Evolutionary conservation across 2,888 invertebrate species (phyloP).

Genomic region (Oligia strigilis): DNA sequence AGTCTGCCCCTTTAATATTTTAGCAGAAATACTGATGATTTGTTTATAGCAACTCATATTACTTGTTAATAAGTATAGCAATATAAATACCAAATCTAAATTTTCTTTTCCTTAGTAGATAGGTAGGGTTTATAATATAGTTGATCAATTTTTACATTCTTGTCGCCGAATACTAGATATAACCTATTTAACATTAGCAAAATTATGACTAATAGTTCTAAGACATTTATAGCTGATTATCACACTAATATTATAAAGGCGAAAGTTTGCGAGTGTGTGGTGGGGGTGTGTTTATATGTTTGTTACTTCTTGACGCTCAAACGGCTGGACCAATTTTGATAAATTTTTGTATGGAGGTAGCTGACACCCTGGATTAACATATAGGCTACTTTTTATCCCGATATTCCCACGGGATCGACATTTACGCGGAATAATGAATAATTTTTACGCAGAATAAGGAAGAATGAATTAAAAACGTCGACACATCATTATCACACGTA

Average conservation of each 20-base stretch:
- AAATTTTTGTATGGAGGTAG: no score
- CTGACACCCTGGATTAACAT: no score
- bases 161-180: neutral
- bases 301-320: no score
- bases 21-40: neutral
- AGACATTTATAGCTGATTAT: neutral
- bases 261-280: no score
- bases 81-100: no score
- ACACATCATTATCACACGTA: slow-evolving; percentile 11
- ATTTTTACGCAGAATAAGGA: neutral
- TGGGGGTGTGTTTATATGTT: no score
- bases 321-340: no score
- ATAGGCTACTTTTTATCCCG: no score
- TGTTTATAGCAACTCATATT: neutral
- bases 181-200: neutral
- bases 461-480: slow-evolving; percentile 8
- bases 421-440: neutral
- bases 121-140: neutral
- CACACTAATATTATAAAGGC: no score
- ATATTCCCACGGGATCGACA: no score
- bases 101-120: neutral
- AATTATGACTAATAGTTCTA: slow-evolving; percentile 13
- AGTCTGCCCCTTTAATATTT: neutral
- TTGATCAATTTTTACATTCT: neutral
- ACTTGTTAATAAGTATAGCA: neutral